Conservation (phyloP, 2,888 invertebrate genomes). For the Machimus atricapillus region DNA sequence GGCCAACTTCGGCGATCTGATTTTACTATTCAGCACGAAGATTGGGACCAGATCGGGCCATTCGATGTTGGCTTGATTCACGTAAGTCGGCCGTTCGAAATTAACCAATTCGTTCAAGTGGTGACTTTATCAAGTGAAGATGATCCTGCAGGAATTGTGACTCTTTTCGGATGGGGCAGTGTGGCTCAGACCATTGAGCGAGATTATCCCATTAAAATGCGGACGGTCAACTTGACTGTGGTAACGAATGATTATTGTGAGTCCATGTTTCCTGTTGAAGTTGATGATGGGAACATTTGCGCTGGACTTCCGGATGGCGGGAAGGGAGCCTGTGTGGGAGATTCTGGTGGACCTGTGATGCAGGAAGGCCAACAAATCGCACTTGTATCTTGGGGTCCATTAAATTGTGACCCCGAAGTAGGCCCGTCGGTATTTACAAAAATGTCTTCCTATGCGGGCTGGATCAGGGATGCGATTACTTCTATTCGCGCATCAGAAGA, state of each 20-base stretch:
- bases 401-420: constrained; percentile 53
- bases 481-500: background rate
- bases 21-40: constrained; percentile 23
- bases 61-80: constrained; percentile 46
- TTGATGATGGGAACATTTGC: constrained; percentile 44
- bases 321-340: constrained; percentile 48
- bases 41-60: constrained; percentile 43
- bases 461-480: constrained; percentile 46
- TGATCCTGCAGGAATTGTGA: constrained; percentile 20
- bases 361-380: constrained; percentile 52
- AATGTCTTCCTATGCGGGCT: constrained; percentile 54
- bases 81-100: constrained; percentile 40
- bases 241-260: constrained; percentile 41
- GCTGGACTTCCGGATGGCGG: constrained; percentile 42
- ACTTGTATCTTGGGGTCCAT: constrained; percentile 59
- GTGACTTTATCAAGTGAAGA: constrained; percentile 18
- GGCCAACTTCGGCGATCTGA: constrained; percentile 35
- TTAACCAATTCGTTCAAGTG: constrained; percentile 37
- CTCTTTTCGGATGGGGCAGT: constrained; percentile 48
- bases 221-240: constrained; percentile 41
- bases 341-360: constrained; percentile 50
- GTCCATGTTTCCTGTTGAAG: constrained; percentile 3
- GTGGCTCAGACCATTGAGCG: constrained; percentile 12
- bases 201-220: constrained; percentile 38
- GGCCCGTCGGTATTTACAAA: constrained; percentile 57